Evolutionary conservation across 2,113 vertebrate genomes (phyloP).

Genomic region (Semicossyphus pulcher): DNA sequence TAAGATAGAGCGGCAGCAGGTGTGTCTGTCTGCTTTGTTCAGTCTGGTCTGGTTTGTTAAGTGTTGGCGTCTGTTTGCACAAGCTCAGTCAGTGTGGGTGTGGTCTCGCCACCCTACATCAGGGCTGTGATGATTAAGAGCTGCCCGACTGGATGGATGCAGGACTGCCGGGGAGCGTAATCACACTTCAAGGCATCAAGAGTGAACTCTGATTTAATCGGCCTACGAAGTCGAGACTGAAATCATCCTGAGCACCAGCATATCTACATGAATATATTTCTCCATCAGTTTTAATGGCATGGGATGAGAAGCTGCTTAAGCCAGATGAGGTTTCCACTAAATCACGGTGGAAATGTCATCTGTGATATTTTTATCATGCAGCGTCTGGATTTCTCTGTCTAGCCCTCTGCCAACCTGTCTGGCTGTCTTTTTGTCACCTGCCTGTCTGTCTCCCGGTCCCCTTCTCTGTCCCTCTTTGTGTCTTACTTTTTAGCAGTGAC

Average conservation of each 20-base stretch:
- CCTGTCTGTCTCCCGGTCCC: constrained; percentile 12
- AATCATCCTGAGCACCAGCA: background rate
- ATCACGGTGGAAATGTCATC: background rate
- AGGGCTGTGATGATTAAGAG: constrained; percentile 26
- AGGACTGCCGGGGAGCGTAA: constrained; percentile 23
- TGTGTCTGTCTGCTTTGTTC: constrained; percentile 42
- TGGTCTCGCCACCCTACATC: constrained; percentile 9
- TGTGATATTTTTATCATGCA: constrained; percentile 8
- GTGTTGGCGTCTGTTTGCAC: constrained; percentile 45
- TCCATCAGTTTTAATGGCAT: background rate
- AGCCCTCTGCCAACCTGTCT: background rate
- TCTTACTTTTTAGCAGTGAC: constrained; percentile 19
- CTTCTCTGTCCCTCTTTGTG: constrained; percentile 17
- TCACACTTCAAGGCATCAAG: constrained; percentile 40
- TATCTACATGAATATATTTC: constrained; percentile 17
- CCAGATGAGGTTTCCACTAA: constrained; percentile 16
- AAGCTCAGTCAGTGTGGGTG: constrained; percentile 29
- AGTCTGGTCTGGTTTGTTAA: constrained; percentile 20
- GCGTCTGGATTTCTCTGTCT: background rate
- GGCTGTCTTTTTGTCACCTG: constrained; percentile 13
- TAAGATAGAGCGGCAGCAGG: constrained; percentile 35
- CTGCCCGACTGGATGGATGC: constrained; percentile 19
- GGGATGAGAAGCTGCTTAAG: constrained; percentile 2
- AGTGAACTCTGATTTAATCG: constrained; percentile 18
- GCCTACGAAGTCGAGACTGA: background rate